These are phyloP conservation scores for Lysandra bellargus DNA, from an alignment of 2,888 invertebrate genomes.

Conservation along the genomic window DNA sequence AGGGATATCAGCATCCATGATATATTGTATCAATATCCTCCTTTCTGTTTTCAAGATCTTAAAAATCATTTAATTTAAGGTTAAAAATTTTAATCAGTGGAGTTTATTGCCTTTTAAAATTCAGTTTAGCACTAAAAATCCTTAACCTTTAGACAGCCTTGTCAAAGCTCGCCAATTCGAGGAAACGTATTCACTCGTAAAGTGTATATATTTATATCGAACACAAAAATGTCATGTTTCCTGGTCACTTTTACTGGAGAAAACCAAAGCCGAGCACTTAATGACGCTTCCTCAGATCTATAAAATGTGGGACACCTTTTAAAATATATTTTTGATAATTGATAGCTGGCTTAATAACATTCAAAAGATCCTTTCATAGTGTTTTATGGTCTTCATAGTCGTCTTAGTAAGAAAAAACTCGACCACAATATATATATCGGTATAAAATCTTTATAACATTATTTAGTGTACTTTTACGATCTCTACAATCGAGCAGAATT, in stretches of 20 bases:
- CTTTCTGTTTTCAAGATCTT: background rate
- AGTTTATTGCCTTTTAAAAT: slow-evolving; percentile 8
- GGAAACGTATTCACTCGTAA: slow-evolving; percentile 19
- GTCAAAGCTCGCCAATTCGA: slow-evolving; percentile 10
- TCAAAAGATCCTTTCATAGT: background rate
- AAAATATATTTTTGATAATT: background rate
- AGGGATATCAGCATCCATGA: background rate
- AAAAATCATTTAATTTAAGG: background rate
- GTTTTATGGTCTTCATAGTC: background rate
- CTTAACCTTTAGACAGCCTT: slow-evolving; percentile 27
- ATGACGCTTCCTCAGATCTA: background rate
- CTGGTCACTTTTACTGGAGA: slow-evolving; percentile 19
- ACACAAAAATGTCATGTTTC: slow-evolving; percentile 28
- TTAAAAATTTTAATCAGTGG: background rate
- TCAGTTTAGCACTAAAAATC: slow-evolving; percentile 12
- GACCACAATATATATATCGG: no score
- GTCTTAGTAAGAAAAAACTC: background rate
- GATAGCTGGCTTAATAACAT: no score
- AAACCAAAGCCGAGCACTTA: background rate
- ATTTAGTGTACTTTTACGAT: background rate
- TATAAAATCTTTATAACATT: no score
- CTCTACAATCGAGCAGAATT: background rate
- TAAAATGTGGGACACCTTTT: background rate
- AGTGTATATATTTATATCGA: slow-evolving; percentile 11
- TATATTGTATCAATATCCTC: background rate